Base-by-base conservation (phyloP, 2,113 vertebrate genomes). In the Triplophysa siluroides region DNA sequence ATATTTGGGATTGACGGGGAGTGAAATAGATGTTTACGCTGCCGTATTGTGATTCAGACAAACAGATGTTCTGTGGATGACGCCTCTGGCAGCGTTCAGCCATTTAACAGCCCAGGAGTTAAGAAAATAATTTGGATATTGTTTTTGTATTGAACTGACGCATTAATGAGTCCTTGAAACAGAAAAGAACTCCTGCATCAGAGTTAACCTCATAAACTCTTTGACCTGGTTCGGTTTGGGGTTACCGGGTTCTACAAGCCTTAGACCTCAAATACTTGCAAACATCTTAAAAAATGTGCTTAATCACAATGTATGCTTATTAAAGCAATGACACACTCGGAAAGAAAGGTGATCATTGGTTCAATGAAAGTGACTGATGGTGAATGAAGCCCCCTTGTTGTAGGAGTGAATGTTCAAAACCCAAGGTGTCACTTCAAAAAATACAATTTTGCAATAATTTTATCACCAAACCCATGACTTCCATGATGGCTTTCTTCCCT, bases 301-400 rank as follows among this genome's bases (percentile, higher is more conserved):
- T 69, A 68, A 58, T 78, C 24, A 18, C 29, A 68, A 52, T 24
- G 61, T 24, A 80, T 29, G 70, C 50, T 75, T 60, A 66, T 67
- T 80, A 66, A 43, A 76, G 50, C 8, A 65, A 43, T 78, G 56
- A 70, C 77, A 65, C 69, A 75, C 60, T 70, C n/a, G 26, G 38
- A 45, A 65, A 41, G 18, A 21, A 19, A 43, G n/a, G 67, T 65
- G 26, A 76, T 64, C 13, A 63, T 78, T 70, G 29, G 29, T 74
- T 54, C 54, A 71, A 43, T 67, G 64, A 47, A 73, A 65, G 75
- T 75, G 79, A 81, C 33, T 33, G 63, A 58, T 84, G 83, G 78
- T 50, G 62, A 74, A 78, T 74, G 45, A 62, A 67, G 24, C 45
- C 50, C 50, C 78, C 62, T 60, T 63, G 33, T 41, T 69, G 43